Conservation (phyloP, 2,797 vertebrate genomes). For the Malurus splendens region DNA sequence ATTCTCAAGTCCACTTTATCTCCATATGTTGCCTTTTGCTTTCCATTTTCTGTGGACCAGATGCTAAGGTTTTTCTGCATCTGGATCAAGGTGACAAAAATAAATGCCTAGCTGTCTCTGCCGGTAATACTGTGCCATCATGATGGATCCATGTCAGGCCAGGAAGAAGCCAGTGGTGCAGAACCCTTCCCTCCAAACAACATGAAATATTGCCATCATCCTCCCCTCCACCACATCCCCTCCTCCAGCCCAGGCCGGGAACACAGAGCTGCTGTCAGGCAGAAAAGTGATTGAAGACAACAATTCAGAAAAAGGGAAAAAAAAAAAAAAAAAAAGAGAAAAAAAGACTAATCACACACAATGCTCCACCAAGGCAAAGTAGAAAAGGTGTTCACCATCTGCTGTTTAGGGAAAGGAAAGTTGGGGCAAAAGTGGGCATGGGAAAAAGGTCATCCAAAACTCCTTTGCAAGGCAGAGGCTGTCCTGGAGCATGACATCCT, state of each 20-base stretch:
- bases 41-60: not conserved
- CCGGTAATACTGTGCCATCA: not conserved
- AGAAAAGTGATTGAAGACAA: not conserved
- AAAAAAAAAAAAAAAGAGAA: too few relatives aligned
- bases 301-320: not conserved
- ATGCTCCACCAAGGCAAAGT: not conserved
- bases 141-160: not conserved
- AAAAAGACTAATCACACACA: not conserved
- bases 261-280: not conserved
- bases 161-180: not conserved
- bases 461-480: not conserved
- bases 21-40: not conserved
- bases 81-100: not conserved
- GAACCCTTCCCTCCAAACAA: not conserved
- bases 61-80: not conserved
- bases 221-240: not conserved
- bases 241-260: not conserved
- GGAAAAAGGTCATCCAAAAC: not conserved
- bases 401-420: not conserved
- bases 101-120: not conserved
- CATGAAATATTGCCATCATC: not conserved
- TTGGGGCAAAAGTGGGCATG: fast-evolving
- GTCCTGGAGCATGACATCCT: not conserved
- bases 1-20: not conserved
- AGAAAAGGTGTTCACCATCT: not conserved